These are phyloP conservation scores for Manduca sexta DNA, from an alignment of 1,140 invertebrate species.

Conservation along the genomic window DNA sequence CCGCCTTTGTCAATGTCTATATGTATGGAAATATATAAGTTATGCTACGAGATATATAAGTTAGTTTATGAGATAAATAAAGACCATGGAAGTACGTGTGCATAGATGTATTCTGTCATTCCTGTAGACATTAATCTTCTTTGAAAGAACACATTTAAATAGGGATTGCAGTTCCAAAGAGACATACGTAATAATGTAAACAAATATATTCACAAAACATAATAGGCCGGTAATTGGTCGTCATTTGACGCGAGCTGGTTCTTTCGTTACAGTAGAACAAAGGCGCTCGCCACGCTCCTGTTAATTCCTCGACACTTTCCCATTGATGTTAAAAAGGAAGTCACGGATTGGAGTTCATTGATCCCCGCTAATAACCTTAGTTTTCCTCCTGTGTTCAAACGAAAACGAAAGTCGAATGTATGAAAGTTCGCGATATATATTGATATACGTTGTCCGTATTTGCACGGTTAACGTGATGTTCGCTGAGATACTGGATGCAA, in stretches of 20 bases:
- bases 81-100: too few relatives aligned
- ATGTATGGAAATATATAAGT: too few relatives aligned
- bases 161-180: too few relatives aligned
- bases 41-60: too few relatives aligned
- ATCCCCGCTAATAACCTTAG: constrained; percentile 26
- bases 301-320: constrained; percentile 57
- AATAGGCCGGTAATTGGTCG: constrained; percentile 36
- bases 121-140: too few relatives aligned
- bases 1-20: too few relatives aligned
- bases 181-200: constrained; percentile 26
- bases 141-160: too few relatives aligned
- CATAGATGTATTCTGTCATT: too few relatives aligned
- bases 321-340: constrained; percentile 64
- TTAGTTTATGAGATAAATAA: too few relatives aligned
- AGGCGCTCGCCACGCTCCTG: constrained; percentile 47
- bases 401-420: constrained; percentile 33
- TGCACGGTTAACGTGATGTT: constrained; percentile 18
- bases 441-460: constrained; percentile 19
- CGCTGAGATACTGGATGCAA: too few relatives aligned
- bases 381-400: constrained; percentile 11
- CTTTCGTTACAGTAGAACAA: constrained; percentile 54
- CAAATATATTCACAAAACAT: constrained; percentile 40
- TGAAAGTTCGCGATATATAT: neutral
- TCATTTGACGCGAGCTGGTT: constrained; percentile 28
- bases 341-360: constrained; percentile 57